A percentile compares a stretch with the other conserved stretches of the same genome.
These are phyloP conservation scores for Agriopis marginaria DNA, from an alignment of 2,888 invertebrate genomes.

Conservation along the genomic window DNA sequence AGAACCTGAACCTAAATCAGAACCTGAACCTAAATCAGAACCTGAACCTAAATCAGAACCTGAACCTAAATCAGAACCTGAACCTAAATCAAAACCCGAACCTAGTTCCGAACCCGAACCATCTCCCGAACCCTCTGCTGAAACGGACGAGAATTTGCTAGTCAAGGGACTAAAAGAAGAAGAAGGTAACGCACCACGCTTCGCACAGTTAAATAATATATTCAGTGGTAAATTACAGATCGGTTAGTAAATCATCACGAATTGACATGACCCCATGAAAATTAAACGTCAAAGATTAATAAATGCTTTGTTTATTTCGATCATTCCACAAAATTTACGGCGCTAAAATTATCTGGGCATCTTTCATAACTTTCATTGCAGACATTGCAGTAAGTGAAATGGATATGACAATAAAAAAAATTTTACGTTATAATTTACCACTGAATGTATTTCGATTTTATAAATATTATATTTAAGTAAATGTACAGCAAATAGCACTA, in stretches of 20 bases:
- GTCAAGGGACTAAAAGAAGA: conserved; percentile 83
- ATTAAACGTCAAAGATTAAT: too few relatives aligned
- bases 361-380: too few relatives aligned
- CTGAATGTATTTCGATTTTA: conserved; percentile 40
- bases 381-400: background rate
- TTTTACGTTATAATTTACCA: conserved; percentile 15
- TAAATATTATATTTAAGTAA: conserved; percentile 38
- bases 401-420: background rate
- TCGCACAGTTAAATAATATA: conserved; percentile 55
- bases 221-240: conserved; percentile 27
- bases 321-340: too few relatives aligned
- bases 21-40: conserved; percentile 44
- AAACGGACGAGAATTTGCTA: conserved; percentile 78
- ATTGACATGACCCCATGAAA: too few relatives aligned
- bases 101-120: conserved; percentile 58
- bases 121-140: conserved; percentile 58
- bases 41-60: conserved; percentile 47
- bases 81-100: conserved; percentile 55
- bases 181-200: conserved; percentile 80
- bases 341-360: too few relatives aligned
- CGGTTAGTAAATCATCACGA: too few relatives aligned
- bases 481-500: conserved; percentile 58
- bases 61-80: conserved; percentile 45
- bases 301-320: too few relatives aligned
- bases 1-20: conserved; percentile 67